Base-by-base conservation (phyloP, 2,113 vertebrate genomes). In the Dipodomys stephensi region DNA sequence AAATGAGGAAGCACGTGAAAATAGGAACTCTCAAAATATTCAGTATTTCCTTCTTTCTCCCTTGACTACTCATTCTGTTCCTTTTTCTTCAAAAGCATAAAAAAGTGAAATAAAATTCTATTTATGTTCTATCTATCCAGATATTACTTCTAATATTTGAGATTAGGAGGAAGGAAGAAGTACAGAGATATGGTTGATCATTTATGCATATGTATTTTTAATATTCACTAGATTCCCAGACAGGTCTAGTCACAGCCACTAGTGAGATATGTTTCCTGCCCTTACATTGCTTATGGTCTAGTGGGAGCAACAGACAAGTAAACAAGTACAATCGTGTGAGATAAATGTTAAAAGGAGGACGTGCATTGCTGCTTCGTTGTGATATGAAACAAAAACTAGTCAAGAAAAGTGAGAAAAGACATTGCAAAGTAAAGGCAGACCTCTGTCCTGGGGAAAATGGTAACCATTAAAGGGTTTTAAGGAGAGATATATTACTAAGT, bases 1-100 rank as follows among this genome's bases (percentile, higher is more conserved):
- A 90, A 91, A 89, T 6, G 44, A 90, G 30, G 71, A 79, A 84
- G 82, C 39, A 84, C 7, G n/a, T 28, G 84, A 95, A 96, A 91
- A 95, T 78, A 71, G 92, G 68, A 96, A 92, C 19, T 87, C 83
- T 64, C n/a, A 15, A 83, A 96, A 91, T 90, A 83, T 28, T 79
- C 32, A 65, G 39, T 35, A 19, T 74, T 74, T 84, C 77, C 67
- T 83, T 71, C 32, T 95, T 90, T 62, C 69, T 71, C 57, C 23
- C 13, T 44, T 87, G 89, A 46, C 81, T 64, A 39, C 23, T 86
- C 92, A 73, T 92, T 87, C 87, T 85, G 60, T 87, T 94, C 62
- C 87, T 92, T 92, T 94, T 86, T 77, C 85, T 90, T 64, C 4
- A 85, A 91, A 88, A 79, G 7, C 87, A 18, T 30, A 87, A 68